These are phyloP conservation scores for Gasterosteus aculeatus DNA, from an alignment of 2,113 vertebrate species.

Conservation along the genomic window DNA sequence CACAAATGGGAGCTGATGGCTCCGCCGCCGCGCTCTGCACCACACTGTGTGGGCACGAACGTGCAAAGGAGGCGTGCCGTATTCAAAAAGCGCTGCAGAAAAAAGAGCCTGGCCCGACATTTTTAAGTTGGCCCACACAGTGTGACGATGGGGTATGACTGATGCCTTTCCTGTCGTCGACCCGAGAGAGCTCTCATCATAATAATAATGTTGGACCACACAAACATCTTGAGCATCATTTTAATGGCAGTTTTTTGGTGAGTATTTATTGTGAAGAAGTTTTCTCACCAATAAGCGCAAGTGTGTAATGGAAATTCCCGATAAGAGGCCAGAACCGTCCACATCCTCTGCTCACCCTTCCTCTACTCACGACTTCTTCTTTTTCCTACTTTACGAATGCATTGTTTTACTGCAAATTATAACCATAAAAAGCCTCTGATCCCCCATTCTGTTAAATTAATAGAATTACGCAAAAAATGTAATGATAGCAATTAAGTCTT, in stretches of 20 bases:
- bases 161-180: constrained; percentile 63
- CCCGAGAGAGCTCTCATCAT: constrained; percentile 51
- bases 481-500: constrained; percentile 99
- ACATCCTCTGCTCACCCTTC: constrained; percentile 60
- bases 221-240: constrained; percentile 39
- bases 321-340: constrained; percentile 68
- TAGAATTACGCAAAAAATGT: constrained; percentile 99
- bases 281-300: constrained; percentile 38
- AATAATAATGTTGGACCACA: constrained; percentile 27
- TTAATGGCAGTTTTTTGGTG: constrained; percentile 41
- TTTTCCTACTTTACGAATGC: constrained; percentile 81
- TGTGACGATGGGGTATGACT: constrained; percentile 58
- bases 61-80: constrained; percentile 57
- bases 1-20: constrained; percentile 78
- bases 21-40: constrained; percentile 65
- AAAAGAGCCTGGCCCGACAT: constrained; percentile 54
- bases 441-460: constrained; percentile 99
- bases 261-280: constrained; percentile 26
- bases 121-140: constrained; percentile 78
- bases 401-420: constrained; percentile 99
- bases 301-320: constrained; percentile 59
- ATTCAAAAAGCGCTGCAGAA: constrained; percentile 47
- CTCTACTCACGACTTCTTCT: constrained; percentile 50
- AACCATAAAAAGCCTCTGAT: constrained; percentile 95
- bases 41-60: constrained; percentile 58